Percentiles rank a stretch among this genome's conserved stretches.
Conservation (phyloP, 2,113 vertebrate genomes). For the Sander vitreus region DNA sequence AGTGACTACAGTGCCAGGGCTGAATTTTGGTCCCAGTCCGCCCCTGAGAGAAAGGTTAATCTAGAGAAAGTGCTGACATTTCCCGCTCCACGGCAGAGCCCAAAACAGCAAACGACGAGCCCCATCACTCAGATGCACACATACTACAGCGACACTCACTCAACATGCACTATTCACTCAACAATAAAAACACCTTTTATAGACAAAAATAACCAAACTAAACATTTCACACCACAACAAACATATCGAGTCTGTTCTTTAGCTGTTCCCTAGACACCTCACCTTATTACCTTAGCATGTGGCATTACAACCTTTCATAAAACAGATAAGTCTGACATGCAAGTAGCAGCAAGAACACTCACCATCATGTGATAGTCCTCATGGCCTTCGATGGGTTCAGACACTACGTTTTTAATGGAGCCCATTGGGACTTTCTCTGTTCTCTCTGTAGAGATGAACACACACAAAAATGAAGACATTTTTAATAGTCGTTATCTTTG, state of each 20-base stretch:
- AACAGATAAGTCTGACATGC: not conserved
- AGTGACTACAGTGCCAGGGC: too few species aligned
- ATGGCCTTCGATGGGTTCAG: conserved; percentile 97
- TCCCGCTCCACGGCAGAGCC: conserved; percentile 30
- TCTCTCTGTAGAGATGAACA: conserved; percentile 87
- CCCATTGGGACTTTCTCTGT: conserved; percentile 99
- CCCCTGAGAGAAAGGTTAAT: conserved; percentile 66
- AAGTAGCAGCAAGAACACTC: conserved; percentile 31
- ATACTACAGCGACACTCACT: conserved; percentile 10
- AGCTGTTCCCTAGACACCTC: too few species aligned
- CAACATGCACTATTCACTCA: conserved; percentile 6
- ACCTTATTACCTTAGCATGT: not conserved
- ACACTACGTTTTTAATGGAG: conserved; percentile 99
- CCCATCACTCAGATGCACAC: conserved; percentile 25
- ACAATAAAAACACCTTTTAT: not conserved
- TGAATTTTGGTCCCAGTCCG: too few species aligned
- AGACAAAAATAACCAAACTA: not conserved
- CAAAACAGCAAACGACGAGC: conserved; percentile 37
- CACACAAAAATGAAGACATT: conserved; percentile 2
- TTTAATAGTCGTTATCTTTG: not conserved
- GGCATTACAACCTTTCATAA: not conserved
- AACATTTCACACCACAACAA: not conserved
- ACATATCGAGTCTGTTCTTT: not conserved
- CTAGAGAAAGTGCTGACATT: conserved; percentile 60
- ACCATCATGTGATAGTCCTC: conserved; percentile 99